Evolutionary conservation across 2,113 vertebrate species (phyloP), one percentile per base, ranked within the genome.

Genomic region (Pogonocichla stellata): DNA sequence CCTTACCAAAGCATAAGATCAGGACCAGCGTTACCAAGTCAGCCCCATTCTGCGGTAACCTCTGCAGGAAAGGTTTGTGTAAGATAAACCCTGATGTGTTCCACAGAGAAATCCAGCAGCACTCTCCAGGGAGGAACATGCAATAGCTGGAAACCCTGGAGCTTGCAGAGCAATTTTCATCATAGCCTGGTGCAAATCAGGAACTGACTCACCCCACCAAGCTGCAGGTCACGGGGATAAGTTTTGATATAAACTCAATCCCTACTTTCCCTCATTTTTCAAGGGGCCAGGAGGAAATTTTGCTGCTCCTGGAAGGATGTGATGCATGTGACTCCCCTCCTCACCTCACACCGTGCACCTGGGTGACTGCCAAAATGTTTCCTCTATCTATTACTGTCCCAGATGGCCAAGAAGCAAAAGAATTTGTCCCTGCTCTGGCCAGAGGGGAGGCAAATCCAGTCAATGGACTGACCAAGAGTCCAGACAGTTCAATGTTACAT

Each of bases 21-120:
- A 69, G 61, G 60, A 71, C 26, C 34, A 74, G 77, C 54, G 17
- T 78, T 71, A 47, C 47, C 57, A 62, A 84, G 64, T 8, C 26
- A 66, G 69, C 19, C 56, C 36, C 36, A 19, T 36, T 84, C 57
- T 69, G 61, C 73, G 31, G 50, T 79, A 84, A 78, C 64, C 67
- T 90, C 92, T 71, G 67, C 47, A 78, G 80, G 88, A 88, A 77
- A 54, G 20, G 67, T 83, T 80, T 74, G 47, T 72, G 54, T 26
- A 20, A 66, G 71, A 47, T 62, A 80, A 80, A 86, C 50, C 58
- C 22, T 45, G 58, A 42, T 19, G n/a, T 48, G 24, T 5, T 72
- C 69, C 86, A 69, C 64, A 54, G 79, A 70, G 47, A 89, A 92
- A 53, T 45, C 40, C 54, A 56, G 33, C 65, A 75, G 65, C 1